Evolutionary conservation across 1,140 invertebrate genomes (phyloP), one percentile per base, ranked within the genome.

Genomic region (Drosophila ficusphila): DNA sequence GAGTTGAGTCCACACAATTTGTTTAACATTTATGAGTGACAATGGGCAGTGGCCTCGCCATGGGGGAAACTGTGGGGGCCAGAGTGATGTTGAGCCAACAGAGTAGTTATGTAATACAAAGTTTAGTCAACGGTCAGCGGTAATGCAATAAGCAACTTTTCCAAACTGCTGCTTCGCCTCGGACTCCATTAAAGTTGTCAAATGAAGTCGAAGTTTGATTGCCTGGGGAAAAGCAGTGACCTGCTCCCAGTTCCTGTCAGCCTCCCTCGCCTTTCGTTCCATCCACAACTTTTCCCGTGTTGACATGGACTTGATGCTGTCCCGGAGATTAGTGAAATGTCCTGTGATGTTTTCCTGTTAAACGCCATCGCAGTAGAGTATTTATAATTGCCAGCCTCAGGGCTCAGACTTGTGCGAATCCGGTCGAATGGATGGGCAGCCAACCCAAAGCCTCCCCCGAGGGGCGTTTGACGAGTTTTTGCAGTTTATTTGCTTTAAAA

Each of bases 131-230:
- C 41, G 73, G 81, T 83, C 39, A 73, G 61, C 53, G 68, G 39
- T 85, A 85, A 85, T 86, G 81, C 72, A 85, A 85, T 85, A 76
- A 73, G 61, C 61, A 79, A 85, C 61, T 79, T 78, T 79, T 76
- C 39, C 44, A 75, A 85, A 85, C 73, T 86, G 79, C 77, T 76
- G 76, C 58, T 34, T 39, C 44, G 61, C 42, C 61, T 52, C 46
- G 51, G 69, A 86, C 81, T 81, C 58, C 62, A 86, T 86, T 86
- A 88, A 86, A 86, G 62, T 86, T 86, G 73, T 86, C 82, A 88
- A 81, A 81, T 86, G 62, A 86, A 86, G 81, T 86, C 62, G 76
- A 86, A 88, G 72, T 86, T 81, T 77, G 82, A 86, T 86, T 81
- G 77, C 68, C 44, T 39, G 44, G 53, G 58, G 79, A 70, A 56